Conservation (phyloP, 2,888 invertebrate genomes). For the Orthosia incerta region DNA sequence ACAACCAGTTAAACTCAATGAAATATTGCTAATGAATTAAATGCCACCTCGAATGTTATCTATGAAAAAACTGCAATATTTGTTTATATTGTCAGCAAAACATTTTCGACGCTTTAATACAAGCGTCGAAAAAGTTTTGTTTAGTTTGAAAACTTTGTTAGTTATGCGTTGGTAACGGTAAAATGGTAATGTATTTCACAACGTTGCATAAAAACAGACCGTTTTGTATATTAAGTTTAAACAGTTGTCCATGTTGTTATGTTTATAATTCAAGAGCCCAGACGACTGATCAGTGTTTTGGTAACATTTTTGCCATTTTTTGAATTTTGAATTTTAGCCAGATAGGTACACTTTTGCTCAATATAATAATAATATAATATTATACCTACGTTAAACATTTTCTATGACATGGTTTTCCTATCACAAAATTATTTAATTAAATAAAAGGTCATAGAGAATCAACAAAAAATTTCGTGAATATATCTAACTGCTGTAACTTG, state of each 20-base stretch:
- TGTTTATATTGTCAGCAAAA: slow-evolving; percentile 30
- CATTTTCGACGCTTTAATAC: slow-evolving; percentile 22
- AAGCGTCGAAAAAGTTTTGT: too few species aligned
- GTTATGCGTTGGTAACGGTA: slow-evolving; percentile 4
- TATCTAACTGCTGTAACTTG: background rate
- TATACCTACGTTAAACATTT: background rate
- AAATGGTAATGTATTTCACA: slow-evolving; percentile 46
- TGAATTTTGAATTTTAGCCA: too few species aligned
- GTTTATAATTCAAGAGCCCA: background rate
- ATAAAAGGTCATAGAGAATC: too few species aligned
- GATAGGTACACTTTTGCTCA: too few species aligned
- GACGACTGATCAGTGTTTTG: background rate
- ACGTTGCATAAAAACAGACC: slow-evolving; percentile 24
- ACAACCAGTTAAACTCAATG: too few species aligned
- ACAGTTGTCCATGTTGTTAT: background rate
- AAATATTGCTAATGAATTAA: background rate
- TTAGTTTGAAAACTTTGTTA: slow-evolving; percentile 23
- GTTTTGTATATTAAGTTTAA: slow-evolving; percentile 21
- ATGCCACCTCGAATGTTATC: background rate
- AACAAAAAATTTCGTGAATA: too few species aligned
- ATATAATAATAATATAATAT: too few species aligned
- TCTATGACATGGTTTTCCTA: background rate
- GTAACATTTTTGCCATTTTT: background rate
- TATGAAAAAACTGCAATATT: slow-evolving; percentile 4
- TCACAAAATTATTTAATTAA: background rate